These are phyloP conservation scores for Ceriagrion tenellum DNA, from an alignment of 2,888 invertebrate genomes.

Conservation along the genomic window DNA sequence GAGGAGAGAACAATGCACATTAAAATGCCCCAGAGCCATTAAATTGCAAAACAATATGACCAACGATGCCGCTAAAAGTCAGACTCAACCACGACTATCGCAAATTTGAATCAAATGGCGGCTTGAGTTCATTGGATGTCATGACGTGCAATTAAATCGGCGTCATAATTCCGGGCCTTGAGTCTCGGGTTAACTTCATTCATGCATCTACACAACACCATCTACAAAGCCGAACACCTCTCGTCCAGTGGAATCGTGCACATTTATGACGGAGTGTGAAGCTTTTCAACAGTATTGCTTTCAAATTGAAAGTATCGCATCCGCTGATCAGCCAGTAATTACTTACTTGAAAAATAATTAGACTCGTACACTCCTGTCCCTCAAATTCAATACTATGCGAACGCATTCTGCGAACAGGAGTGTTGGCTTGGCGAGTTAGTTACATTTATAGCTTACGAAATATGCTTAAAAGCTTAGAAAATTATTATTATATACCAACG, in stretches of 20 bases:
- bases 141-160: not conserved
- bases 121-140: not conserved
- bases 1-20: too few species aligned
- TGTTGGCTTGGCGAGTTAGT: not conserved
- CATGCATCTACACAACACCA: not conserved
- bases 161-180: not conserved
- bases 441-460: too few species aligned
- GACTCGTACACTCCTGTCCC: too few species aligned
- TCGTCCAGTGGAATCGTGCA: not conserved
- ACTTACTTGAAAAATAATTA: too few species aligned
- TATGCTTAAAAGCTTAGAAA: not conserved
- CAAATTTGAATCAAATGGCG: not conserved
- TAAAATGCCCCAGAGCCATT: too few species aligned
- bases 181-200: not conserved
- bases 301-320: not conserved
- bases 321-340: not conserved
- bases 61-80: too few species aligned
- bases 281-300: not conserved
- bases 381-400: too few species aligned
- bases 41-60: too few species aligned
- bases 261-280: not conserved
- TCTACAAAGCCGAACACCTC: not conserved
- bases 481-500: not conserved
- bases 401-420: not conserved
- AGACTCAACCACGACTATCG: not conserved